Conservation (phyloP, 2,113 vertebrate species). For the Hassar affinis region DNA sequence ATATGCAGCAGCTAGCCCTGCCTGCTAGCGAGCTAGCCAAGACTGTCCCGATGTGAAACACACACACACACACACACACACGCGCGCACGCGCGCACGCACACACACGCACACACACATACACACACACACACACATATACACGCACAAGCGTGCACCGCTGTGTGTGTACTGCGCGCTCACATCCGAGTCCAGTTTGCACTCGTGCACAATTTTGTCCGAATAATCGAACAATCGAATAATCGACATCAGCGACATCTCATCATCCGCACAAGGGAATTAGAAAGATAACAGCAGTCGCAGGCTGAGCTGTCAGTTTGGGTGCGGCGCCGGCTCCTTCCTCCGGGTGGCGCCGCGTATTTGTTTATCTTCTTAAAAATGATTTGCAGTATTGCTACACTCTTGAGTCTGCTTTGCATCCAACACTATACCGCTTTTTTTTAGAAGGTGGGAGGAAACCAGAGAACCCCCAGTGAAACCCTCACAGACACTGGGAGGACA, state of each 20-base stretch:
- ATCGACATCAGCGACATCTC: neutral
- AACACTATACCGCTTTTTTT: no score
- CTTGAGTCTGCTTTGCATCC: no score
- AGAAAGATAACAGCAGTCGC: no score
- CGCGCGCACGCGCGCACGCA: no score
- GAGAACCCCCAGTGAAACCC: no score
- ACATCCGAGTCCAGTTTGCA: neutral
- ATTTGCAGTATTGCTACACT: no score
- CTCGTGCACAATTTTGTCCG: neutral
- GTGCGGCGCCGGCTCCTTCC: no score
- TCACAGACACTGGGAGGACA: no score
- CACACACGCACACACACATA: neutral
- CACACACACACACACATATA: neutral
- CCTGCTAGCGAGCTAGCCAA: constrained; percentile 64
- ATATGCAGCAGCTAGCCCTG: constrained; percentile 28
- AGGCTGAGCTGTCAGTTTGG: no score
- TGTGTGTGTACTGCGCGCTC: constrained; percentile 7
- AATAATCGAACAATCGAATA: neutral
- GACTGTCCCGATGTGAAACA: constrained; percentile 58
- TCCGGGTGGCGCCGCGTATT: no score
- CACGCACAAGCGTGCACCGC: constrained; percentile 46
- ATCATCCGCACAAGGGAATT: neutral
- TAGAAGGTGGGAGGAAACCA: no score
- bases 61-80: constrained; percentile 32
- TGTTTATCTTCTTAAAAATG: no score